Evolutionary conservation across 2,113 vertebrate species (phyloP), one percentile per base, ranked within the genome.

Genomic region (Scophthalmus maximus): DNA sequence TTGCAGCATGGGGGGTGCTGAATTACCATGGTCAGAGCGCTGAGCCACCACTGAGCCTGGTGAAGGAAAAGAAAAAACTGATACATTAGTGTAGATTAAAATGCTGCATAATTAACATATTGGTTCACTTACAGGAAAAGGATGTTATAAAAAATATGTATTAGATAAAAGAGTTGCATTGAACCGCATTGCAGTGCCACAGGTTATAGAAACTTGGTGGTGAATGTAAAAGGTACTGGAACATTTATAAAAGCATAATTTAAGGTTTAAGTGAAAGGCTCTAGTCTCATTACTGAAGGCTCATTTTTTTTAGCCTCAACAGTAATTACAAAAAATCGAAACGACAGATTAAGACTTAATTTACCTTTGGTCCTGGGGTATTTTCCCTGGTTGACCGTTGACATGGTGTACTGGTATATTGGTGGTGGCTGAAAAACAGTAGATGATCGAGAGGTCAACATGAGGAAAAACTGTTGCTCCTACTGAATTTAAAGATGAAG

Each of bases 391-490:
- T 91, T 93, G 42, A 96, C 93, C 44, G 95, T 89, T 22, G 95
- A 94, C 83, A 97, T 94, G 29, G 95, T 93, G 84, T 97, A 97
- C 8, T 93, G 94, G 87, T 96, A 97, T 94, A 97, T 95, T 61
- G 90, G 95, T 69, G 94, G 94, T 2, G 95, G 92, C 96, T 97
- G 75, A 30, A 64, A 53, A n/a, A 63, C 20, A 67, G n/a, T 1
- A 79, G 63, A 73, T 5, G 11, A 49, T 36, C 12, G 47, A 32
- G 10, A 58, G 51, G 36, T 50, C 0, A 66, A 17, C 25, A 29
- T 17, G 25, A 51, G 11, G 30, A 23, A 9, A 29, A 34, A 36
- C 1, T 11, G 2, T 12, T 12, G 6, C 55, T 65, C 20, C 20
- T 44, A 55, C n/a, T 55, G 30, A 2, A 20, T 23, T 12, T 4